Evolutionary conservation across 1,140 invertebrate genomes (phyloP).

Genomic region (Polypedilum pembai): DNA sequence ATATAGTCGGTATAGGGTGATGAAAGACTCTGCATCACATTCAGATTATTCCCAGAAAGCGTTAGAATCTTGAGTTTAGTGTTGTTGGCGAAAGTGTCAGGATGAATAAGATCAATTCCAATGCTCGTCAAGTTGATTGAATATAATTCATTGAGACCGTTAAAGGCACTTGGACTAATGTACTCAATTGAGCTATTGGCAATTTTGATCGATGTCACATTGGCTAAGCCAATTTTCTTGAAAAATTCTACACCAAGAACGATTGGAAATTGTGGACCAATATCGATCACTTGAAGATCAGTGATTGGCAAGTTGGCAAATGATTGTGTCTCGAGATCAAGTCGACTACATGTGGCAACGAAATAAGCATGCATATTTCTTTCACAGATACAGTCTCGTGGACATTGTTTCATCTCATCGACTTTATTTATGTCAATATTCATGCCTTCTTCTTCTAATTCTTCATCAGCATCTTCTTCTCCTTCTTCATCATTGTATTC

Average conservation of each 20-base stretch:
- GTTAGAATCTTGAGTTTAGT: slow-evolving; percentile 55
- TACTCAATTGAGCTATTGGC: slow-evolving; percentile 49
- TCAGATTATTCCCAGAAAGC: slow-evolving; percentile 60
- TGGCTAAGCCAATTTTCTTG: slow-evolving; percentile 49
- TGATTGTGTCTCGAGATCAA: slow-evolving; percentile 51
- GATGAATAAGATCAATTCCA: slow-evolving; percentile 52
- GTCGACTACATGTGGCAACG: slow-evolving; percentile 42
- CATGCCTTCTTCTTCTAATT: slow-evolving; percentile 34
- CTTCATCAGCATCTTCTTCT: slow-evolving; percentile 35
- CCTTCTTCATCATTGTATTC: slow-evolving; percentile 34
- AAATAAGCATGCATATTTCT: slow-evolving; percentile 40
- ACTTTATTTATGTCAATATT: slow-evolving; percentile 36
- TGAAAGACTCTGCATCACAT: slow-evolving; percentile 36
- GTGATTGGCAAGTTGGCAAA: slow-evolving; percentile 50
- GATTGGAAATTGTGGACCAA: slow-evolving; percentile 48
- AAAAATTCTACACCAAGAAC: slow-evolving; percentile 49
- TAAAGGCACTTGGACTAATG: slow-evolving; percentile 53
- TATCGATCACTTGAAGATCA: slow-evolving; percentile 51
- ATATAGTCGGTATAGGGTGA: slow-evolving; percentile 34
- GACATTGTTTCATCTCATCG: slow-evolving; percentile 40
- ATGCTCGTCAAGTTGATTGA: slow-evolving; percentile 60
- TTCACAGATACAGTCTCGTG: slow-evolving; percentile 40
- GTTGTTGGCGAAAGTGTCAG: slow-evolving; percentile 57
- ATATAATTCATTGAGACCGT: slow-evolving; percentile 54
- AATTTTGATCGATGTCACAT: slow-evolving; percentile 51